Percentiles rank a stretch among this genome's conserved stretches.
These are phyloP conservation scores for Venustoraphidia nigricollis DNA, from an alignment of 2,888 invertebrate genomes.

Conservation along the genomic window DNA sequence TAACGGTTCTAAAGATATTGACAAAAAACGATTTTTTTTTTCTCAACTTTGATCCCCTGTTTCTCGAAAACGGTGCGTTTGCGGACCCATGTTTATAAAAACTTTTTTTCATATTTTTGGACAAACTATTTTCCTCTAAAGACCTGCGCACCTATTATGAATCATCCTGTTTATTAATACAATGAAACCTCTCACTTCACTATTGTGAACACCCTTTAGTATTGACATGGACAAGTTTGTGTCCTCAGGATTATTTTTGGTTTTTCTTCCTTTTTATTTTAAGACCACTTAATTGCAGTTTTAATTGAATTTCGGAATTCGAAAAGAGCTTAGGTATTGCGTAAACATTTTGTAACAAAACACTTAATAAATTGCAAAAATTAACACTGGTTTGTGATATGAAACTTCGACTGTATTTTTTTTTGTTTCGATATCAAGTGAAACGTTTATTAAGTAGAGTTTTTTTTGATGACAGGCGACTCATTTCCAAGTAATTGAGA, in stretches of 20 bases:
- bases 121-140: no score
- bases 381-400: not conserved
- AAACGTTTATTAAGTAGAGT: not conserved
- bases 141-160: no score
- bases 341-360: slow-evolving; percentile 17
- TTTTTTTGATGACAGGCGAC: slow-evolving; percentile 26
- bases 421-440: not conserved
- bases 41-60: no score
- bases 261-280: not conserved
- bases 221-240: no score
- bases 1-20: no score
- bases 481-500: slow-evolving; percentile 62
- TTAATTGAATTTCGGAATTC: not conserved
- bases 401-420: not conserved
- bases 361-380: slow-evolving; percentile 12
- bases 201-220: no score
- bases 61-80: no score
- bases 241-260: not conserved
- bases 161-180: no score
- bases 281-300: no score
- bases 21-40: no score
- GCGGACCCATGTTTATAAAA: no score
- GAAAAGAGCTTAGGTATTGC: not conserved
- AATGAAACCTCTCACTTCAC: not conserved
- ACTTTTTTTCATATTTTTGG: no score